Percentiles rank a stretch among this genome's conserved stretches.
Evolutionary conservation across 2,888 invertebrate species (phyloP).

Genomic region (Philonicus albiceps): DNA sequence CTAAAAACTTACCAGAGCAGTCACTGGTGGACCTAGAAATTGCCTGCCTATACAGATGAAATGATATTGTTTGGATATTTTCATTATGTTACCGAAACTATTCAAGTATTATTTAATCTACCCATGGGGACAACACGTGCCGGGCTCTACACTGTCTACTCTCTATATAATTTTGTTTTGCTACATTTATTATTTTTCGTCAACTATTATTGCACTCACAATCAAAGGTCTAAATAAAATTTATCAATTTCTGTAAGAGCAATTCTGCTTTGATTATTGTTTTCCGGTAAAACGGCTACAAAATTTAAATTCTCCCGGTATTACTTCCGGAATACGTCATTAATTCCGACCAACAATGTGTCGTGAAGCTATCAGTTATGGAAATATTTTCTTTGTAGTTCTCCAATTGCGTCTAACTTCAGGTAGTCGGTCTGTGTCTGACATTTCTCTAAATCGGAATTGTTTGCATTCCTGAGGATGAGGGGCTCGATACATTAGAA

Average conservation of each 20-base stretch:
- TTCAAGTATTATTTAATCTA: conserved; percentile 17
- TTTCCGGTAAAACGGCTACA: not conserved
- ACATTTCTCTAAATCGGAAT: not conserved
- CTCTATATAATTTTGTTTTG: not conserved
- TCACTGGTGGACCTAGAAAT: not conserved
- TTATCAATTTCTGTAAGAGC: not conserved
- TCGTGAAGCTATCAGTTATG: not conserved
- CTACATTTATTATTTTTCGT: conserved; percentile 7
- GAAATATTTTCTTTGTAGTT: not conserved
- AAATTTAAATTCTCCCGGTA: not conserved
- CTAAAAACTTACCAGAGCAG: not conserved
- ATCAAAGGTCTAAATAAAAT: conserved; percentile 10
- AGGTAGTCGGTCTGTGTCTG: not conserved
- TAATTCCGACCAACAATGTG: not conserved
- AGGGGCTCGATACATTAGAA: not conserved
- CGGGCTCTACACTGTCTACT: not conserved
- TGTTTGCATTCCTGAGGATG: not conserved
- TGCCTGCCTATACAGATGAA: conserved; percentile 3
- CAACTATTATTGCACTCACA: conserved; percentile 19
- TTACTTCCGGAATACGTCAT: not conserved
- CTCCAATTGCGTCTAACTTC: not conserved
- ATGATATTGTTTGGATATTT: not conserved
- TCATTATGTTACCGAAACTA: not conserved
- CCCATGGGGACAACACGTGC: not conserved
- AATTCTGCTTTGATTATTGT: not conserved